Percentiles rank a stretch among this genome's conserved stretches.
Evolutionary conservation across 2,888 invertebrate species (phyloP).

Genomic region (Leptinotarsa rubiginosa): DNA sequence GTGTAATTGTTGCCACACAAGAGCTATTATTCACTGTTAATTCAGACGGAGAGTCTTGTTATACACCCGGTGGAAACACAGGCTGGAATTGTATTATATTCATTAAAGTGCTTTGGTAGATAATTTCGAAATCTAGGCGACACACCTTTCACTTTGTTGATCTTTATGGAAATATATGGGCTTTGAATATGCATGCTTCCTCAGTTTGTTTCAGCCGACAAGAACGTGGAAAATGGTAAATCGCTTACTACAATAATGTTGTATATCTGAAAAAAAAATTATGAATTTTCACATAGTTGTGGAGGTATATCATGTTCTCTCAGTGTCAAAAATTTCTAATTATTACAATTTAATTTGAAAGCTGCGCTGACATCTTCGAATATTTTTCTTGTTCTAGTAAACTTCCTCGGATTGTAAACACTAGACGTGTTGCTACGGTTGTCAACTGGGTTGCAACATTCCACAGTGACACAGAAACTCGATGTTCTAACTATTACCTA

Average conservation of each 20-base stretch:
- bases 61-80: constrained; percentile 35
- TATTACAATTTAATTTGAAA: too few relatives aligned
- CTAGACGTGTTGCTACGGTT: too few relatives aligned
- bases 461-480: too few relatives aligned
- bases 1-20: constrained; percentile 45
- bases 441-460: too few relatives aligned
- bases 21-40: constrained; percentile 46
- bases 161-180: constrained; percentile 3
- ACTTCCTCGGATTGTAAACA: too few relatives aligned
- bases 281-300: neutral
- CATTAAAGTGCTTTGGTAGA: constrained; percentile 24
- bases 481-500: too few relatives aligned
- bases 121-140: constrained; percentile 22
- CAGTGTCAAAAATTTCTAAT: too few relatives aligned
- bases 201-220: neutral
- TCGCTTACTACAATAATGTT: too few relatives aligned
- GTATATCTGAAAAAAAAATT: too few relatives aligned
- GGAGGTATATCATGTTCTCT: too few relatives aligned
- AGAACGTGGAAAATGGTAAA: neutral
- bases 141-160: constrained; percentile 18
- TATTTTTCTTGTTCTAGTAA: too few relatives aligned
- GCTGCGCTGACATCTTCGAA: too few relatives aligned
- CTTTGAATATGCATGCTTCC: neutral
- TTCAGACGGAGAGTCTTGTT: constrained; percentile 40
- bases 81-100: constrained; percentile 29